Evolutionary conservation across 2,113 vertebrate species (phyloP).

Genomic region (Gallinago paraguaiae): DNA sequence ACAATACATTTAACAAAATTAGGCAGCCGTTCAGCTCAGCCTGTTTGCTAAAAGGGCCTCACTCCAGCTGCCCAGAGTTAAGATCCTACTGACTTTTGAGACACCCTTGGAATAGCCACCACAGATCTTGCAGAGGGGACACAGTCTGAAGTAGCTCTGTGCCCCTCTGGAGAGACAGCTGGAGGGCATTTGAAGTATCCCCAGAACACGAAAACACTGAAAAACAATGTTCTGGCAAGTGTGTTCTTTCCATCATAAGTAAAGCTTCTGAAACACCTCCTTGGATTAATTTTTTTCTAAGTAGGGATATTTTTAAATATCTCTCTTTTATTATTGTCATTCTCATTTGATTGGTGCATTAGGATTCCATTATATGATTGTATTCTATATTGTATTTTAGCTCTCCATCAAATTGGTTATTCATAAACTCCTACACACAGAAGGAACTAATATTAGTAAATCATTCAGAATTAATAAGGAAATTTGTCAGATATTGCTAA

Average conservation of each 20-base stretch:
- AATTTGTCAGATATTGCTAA: neutral
- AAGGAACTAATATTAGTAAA: neutral
- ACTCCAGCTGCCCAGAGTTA: neutral
- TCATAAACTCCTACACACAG: conserved; percentile 2
- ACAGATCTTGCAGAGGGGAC: neutral
- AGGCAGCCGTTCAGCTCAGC: neutral
- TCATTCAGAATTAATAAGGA: neutral
- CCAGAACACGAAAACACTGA: neutral
- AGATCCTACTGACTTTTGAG: neutral
- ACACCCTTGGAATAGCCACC: neutral
- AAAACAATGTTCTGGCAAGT: neutral
- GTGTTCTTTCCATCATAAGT: neutral
- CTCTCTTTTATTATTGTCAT: neutral
- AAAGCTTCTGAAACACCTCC: neutral
- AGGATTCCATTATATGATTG: neutral
- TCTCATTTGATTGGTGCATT: neutral
- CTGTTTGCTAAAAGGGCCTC: neutral
- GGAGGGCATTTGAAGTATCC: neutral
- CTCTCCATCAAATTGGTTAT: neutral
- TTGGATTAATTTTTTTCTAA: neutral
- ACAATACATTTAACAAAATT: neutral
- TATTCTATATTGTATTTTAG: neutral
- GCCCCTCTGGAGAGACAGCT: neutral
- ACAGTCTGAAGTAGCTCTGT: neutral
- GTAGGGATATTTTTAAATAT: neutral